These are phyloP conservation scores for Rhabdornis inornatus DNA, from an alignment of 2,113 vertebrate genomes.

Conservation along the genomic window DNA sequence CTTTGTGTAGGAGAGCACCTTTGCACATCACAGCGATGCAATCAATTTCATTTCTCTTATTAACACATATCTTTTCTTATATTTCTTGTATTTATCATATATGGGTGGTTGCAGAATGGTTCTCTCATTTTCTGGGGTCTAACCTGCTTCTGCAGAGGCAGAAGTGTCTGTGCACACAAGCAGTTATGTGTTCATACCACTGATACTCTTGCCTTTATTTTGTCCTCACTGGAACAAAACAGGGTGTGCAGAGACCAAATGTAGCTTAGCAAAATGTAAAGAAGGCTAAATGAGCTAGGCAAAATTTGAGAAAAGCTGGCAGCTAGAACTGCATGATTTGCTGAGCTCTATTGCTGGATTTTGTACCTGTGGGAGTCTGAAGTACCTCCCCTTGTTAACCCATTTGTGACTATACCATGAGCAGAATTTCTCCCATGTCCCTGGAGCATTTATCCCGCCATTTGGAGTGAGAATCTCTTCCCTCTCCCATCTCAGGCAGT, in stretches of 20 bases:
- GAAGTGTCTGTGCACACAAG: not conserved
- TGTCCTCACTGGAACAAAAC: not conserved
- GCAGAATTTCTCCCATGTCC: not conserved
- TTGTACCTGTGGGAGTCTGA: not conserved
- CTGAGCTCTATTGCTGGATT: not conserved
- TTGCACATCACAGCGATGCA: not conserved
- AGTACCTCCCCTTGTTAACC: not conserved
- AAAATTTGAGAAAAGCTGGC: not conserved
- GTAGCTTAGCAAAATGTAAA: not conserved
- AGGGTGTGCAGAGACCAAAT: not conserved
- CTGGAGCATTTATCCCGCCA: fast-evolving
- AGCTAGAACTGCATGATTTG: not conserved
- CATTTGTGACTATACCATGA: not conserved
- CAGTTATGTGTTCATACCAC: not conserved
- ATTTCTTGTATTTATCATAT: not conserved
- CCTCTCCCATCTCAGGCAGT: not conserved
- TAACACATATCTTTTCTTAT: not conserved
- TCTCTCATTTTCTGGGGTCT: not conserved
- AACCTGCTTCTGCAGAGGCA: not conserved
- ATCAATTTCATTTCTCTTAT: not conserved
- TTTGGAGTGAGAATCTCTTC: not conserved
- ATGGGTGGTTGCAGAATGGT: not conserved
- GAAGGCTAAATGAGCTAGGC: not conserved
- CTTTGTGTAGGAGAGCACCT: not conserved
- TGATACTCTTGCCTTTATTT: not conserved